Evolutionary conservation across 2,113 vertebrate genomes (phyloP), one percentile per base, ranked within the genome.

Genomic region (Gavia stellata): DNA sequence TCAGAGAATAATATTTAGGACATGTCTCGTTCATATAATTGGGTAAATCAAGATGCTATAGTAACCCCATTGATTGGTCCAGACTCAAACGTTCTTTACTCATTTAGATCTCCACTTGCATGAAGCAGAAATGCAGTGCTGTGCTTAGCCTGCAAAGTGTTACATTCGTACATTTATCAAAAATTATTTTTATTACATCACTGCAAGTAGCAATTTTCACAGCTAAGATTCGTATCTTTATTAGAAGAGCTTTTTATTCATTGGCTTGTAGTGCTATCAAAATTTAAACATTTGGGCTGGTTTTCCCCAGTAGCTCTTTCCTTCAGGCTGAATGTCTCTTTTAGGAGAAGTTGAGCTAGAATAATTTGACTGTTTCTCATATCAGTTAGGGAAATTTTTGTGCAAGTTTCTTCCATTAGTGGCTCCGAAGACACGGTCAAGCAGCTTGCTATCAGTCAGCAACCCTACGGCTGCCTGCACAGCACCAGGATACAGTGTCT

Each of bases 401-500:
- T 18, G 19, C n/a, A 33, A 17, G 58, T 28, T 67, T 29, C 36
- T 90, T 49, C 40, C 47, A 21, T 20, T 10, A 56, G 52, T 29
- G 65, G 36, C 42, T 45, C 29, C 7, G 19, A 61, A 82, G 58
- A 44, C 81, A 55, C 0, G 1, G 74, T 23, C 19, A 26, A 23
- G 40, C 38, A 70, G 25, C 17, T 42, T 20, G 33, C 29, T 47
- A 1, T 21, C 53, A n/a, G 53, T 10, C 83, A 20, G 36, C 72
- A 58, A 2, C 10, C 38, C 79, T 31, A 9, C 0, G 4, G 61
- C 55, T 72, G 71, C 52, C 90, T 80, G 81, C 77, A 38, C 24
- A 28, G 73, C 45, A 9, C 17, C 1, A 19, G 63, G 53, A 13
- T 0, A 4, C 0, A 0, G 11, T 4, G 31, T 16, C 36, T 45